Evolutionary conservation across 2,888 invertebrate genomes (phyloP), one percentile per base, ranked within the genome.

Genomic region (Alsophila aescularia): DNA sequence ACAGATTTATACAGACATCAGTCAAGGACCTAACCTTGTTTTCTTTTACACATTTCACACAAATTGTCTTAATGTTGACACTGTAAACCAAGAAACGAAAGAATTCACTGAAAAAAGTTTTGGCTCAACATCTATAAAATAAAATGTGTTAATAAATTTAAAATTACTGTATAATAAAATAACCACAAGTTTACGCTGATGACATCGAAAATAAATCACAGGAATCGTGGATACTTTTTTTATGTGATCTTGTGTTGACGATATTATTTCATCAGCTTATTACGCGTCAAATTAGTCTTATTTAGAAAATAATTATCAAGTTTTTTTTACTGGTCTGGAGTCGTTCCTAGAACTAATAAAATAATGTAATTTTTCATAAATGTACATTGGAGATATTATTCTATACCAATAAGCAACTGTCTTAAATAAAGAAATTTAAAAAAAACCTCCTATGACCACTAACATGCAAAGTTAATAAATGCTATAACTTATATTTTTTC

Each of bases 81-180:
- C 18, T 21, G 21, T 42, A 42, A 54, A n/a, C n/a, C n/a, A n/a
- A n/a, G n/a, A 34, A 49, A 43, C 29, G 54, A 49, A 34, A 29
- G 45, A 49, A 50, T 48, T 34, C 16, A 49, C 44, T 44, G 44
- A 54, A 49, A 62, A 55, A 40, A 42, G 66, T 24, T 75, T 83
- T 83, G 83, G 84, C 85, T 80, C 81, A 66, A 72, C 75, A 66
- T 74, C 81, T 77, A n/a, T n/a, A 68, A 77, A 76, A 78, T 75
- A 58, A 79, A 81, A 77, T 78, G 76, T 12, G 27, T 35, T 77
- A 79, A 83, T 84, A 79, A 76, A 79, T 82, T 77, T 74, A 70
- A 78, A 75, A 75, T 75, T 75, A 77, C 75, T 70, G 71, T 27
- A 72, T 71, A 73, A 75, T 77, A 77, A 80, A 79, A 79, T 79